Evolutionary conservation across 2,797 vertebrate species (phyloP), one percentile per base, ranked within the genome.

Genomic region (Amblyopsis hoosieri): DNA sequence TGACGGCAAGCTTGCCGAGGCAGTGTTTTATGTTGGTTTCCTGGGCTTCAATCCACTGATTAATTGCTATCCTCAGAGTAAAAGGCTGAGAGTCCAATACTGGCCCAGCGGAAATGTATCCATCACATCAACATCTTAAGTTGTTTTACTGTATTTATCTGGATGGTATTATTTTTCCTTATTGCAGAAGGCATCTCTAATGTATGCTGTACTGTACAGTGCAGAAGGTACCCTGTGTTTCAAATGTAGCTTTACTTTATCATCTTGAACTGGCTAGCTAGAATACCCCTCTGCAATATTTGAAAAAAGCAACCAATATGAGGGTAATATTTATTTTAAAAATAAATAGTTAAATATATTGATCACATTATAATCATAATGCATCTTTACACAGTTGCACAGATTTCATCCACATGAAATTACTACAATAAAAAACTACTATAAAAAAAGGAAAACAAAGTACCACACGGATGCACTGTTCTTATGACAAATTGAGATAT

Each of bases 1-100:
- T 77, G 85, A 80, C 87, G 84, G 82, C 77, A n/a, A 1, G 66
- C 74, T 62, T 78, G 77, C 78, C 13, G 49, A 75, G 71, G 72
- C 74, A 80, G 80, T 88, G 75, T 83, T 91, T 90, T 88, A 84
- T 87, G 87, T 77, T 89, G 81, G 71, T 73, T 89, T 84, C 76
- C 83, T 55, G 68, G 80, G 87, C 83, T 88, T 84, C 86, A 84
- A 74, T 81, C 54, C 0, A 23, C 82, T 91, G 89, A 91, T 91
- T 87, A 91, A 92, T 86, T 74, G 77, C 77, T 60, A 75, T 65
- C 62, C 62, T 88, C 76, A 37, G 75, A 81, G 63, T 54, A 45
- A 81, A 78, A 67, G 64, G 72, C 76, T 65, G 64, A 74, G 73
- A 79, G 69, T 72, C 61, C 70, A 71, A 70, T 31, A 61, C 37